These are phyloP conservation scores for Stratiolaelaps scimitus DNA, from an alignment of 1,140 invertebrate genomes.

Conservation along the genomic window DNA sequence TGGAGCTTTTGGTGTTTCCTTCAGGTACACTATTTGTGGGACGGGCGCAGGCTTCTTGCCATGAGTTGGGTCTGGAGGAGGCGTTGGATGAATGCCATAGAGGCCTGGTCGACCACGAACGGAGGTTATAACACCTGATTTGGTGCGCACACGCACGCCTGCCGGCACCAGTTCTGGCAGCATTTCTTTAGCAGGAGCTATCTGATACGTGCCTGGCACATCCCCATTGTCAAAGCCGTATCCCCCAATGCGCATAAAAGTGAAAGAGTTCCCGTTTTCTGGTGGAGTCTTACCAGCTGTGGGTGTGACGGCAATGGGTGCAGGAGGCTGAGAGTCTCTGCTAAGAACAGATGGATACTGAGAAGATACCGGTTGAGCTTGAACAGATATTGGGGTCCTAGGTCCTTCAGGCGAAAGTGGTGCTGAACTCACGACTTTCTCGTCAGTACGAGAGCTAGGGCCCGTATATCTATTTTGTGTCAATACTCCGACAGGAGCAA, in stretches of 20 bases:
- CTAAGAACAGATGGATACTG: background rate
- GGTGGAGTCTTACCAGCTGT: background rate
- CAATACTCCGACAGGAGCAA: too few species aligned
- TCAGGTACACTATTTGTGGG: conserved; percentile 8
- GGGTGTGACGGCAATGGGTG: background rate
- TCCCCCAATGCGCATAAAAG: conserved; percentile 17
- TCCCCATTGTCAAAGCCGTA: conserved; percentile 11
- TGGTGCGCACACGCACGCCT: conserved; percentile 15
- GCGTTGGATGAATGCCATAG: conserved; percentile 21
- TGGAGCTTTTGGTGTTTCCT: background rate
- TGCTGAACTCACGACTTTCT: too few species aligned
- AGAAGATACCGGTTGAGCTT: background rate
- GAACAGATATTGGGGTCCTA: too few species aligned
- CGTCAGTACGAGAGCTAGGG: too few species aligned
- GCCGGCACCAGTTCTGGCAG: conserved; percentile 18
- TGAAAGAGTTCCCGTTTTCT: background rate
- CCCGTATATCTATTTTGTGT: too few species aligned
- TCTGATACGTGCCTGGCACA: background rate
- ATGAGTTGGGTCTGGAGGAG: background rate
- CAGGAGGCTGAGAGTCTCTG: background rate
- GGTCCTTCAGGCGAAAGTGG: too few species aligned
- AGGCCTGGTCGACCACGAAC: conserved; percentile 3
- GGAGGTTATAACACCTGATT: conserved; percentile 8
- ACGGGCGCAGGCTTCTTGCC: background rate
- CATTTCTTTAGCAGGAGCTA: conserved; percentile 15